These are phyloP conservation scores for Sorex maritimensis DNA, from an alignment of 2,797 vertebrate species.

Conservation along the genomic window DNA sequence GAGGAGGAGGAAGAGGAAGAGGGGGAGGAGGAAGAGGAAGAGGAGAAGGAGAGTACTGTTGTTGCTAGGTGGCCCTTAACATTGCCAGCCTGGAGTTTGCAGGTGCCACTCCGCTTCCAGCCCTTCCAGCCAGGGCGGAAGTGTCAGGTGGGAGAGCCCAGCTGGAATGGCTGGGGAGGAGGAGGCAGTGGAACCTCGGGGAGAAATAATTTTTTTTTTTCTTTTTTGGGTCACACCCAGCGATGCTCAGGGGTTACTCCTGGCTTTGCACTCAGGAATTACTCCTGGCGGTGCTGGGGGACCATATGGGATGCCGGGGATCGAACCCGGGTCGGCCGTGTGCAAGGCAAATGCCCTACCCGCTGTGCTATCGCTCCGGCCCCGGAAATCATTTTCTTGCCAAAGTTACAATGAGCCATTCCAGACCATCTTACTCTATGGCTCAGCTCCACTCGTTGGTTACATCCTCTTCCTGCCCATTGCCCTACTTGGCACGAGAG, in stretches of 20 bases:
- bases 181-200: not conserved
- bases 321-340: too few species aligned
- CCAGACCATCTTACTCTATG: not conserved
- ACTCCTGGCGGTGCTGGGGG: too few species aligned
- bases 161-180: not conserved
- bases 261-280: too few species aligned
- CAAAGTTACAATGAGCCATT: not conserved
- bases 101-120: not conserved
- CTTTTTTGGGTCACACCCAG: too few species aligned
- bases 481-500: not conserved
- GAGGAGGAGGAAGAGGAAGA: too few species aligned
- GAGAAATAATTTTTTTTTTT: not conserved
- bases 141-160: not conserved
- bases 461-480: not conserved
- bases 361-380: too few species aligned
- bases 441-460: not conserved
- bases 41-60: not conserved
- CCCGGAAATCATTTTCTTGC: not conserved
- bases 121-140: not conserved
- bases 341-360: too few species aligned
- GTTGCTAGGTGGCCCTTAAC: not conserved
- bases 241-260: too few species aligned
- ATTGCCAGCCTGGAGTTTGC: not conserved
- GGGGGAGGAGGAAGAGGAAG: too few species aligned
- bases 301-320: too few species aligned